Percentiles rank a stretch among this genome's conserved stretches.
These are phyloP conservation scores for Eristalinus sepulchralis DNA, from an alignment of 2,888 invertebrate genomes.

Conservation along the genomic window DNA sequence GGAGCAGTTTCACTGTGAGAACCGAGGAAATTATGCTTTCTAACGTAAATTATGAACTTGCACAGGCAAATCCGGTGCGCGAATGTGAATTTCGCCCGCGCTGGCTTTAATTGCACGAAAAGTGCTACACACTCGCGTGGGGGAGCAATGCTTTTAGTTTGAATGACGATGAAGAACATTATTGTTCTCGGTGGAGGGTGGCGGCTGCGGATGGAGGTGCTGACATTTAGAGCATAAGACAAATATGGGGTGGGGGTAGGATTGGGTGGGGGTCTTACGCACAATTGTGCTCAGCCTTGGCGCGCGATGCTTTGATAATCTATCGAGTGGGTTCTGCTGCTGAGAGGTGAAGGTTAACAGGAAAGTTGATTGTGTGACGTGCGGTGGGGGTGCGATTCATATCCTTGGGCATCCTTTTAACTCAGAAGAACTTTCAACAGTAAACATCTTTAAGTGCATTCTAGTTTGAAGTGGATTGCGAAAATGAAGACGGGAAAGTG, in stretches of 20 bases:
- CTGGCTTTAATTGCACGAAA: conserved; percentile 30
- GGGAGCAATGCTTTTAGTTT: conserved; percentile 24
- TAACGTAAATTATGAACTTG: conserved; percentile 38
- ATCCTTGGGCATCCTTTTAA: background rate
- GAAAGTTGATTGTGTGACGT: background rate
- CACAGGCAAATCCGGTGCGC: conserved; percentile 10
- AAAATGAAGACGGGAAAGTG: too few relatives aligned
- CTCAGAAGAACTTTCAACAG: background rate
- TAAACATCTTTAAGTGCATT: background rate
- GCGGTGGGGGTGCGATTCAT: background rate
- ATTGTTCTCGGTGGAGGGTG: background rate
- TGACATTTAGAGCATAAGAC: background rate
- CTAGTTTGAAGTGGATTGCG: background rate
- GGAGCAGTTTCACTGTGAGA: conserved; percentile 38
- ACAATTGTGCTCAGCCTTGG: background rate
- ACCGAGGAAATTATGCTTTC: conserved; percentile 38
- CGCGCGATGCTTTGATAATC: background rate
- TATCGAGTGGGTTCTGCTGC: background rate
- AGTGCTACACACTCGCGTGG: background rate
- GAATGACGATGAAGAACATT: background rate
- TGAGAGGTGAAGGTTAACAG: background rate
- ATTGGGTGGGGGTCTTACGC: background rate
- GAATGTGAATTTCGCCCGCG: conserved; percentile 14
- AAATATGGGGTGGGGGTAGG: background rate
- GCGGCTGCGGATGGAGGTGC: background rate